These are phyloP conservation scores for Sinosuthora webbiana DNA, from an alignment of 2,113 vertebrate species.

Conservation along the genomic window DNA sequence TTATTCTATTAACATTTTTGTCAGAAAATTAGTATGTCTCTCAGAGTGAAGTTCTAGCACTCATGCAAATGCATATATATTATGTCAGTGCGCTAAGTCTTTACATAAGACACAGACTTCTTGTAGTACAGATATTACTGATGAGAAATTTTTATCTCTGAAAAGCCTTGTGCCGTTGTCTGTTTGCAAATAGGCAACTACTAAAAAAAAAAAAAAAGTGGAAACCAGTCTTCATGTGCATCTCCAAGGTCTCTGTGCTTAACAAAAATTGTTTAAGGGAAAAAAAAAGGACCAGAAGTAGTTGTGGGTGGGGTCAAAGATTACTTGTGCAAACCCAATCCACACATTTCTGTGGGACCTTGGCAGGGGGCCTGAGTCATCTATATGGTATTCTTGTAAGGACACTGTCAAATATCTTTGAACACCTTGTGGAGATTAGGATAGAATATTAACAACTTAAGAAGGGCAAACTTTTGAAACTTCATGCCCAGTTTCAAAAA, in stretches of 20 bases:
- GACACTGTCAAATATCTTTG: neutral
- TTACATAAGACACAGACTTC: neutral
- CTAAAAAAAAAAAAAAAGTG: neutral
- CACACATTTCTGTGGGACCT: neutral
- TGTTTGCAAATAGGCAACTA: neutral
- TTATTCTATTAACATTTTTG: neutral
- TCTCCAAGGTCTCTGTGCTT: neutral
- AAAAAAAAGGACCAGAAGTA: neutral
- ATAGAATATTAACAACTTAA: neutral
- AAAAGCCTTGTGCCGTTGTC: fast-evolving
- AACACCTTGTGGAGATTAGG: fast-evolving
- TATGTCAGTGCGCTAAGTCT: neutral
- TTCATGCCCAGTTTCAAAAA: neutral
- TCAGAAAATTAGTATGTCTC: neutral
- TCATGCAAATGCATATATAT: neutral
- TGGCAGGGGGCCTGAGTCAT: fast-evolving
- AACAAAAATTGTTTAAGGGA: neutral
- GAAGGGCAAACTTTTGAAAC: neutral
- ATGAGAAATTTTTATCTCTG: neutral
- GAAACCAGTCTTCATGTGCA: fast-evolving
- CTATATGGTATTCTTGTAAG: neutral
- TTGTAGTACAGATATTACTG: neutral
- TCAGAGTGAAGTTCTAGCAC: neutral
- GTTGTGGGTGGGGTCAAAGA: neutral
- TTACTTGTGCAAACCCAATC: neutral